These are phyloP conservation scores for Pyrgus malvae DNA, from an alignment of 2,888 invertebrate species.

Conservation along the genomic window DNA sequence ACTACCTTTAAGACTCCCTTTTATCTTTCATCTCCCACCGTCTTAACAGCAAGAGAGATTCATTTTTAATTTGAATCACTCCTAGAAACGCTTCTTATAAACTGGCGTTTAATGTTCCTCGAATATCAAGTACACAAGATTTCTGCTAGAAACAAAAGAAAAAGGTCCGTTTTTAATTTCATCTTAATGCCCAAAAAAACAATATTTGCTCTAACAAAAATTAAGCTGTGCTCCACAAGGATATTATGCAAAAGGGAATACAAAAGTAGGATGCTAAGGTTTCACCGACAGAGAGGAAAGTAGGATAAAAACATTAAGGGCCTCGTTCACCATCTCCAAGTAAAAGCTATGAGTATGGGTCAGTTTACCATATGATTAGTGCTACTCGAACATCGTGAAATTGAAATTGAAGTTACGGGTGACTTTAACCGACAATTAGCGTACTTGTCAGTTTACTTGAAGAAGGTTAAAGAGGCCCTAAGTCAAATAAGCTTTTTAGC, in stretches of 20 bases:
- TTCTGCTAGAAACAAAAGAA: slow-evolving; percentile 32
- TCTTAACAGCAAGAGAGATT: slow-evolving; percentile 5
- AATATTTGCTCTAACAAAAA: slow-evolving; percentile 50
- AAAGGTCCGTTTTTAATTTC: slow-evolving; percentile 34
- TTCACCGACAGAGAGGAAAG: no score
- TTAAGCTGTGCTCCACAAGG: slow-evolving; percentile 46
- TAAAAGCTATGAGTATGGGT: no score
- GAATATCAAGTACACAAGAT: slow-evolving; percentile 37
- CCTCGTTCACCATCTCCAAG: no score
- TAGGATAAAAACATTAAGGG: no score
- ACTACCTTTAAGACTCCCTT: slow-evolving; percentile 1
- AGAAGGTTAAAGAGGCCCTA: no score
- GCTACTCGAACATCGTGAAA: no score
- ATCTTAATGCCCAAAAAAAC: slow-evolving; percentile 34
- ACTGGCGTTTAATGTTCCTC: slow-evolving; percentile 29
- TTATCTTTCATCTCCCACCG: not conserved
- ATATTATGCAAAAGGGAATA: slow-evolving; percentile 50
- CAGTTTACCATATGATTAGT: no score
- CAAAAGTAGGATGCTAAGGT: slow-evolving; percentile 33
- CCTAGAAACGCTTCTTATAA: not conserved
- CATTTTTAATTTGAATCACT: slow-evolving; percentile 19
- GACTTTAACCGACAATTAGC: no score
- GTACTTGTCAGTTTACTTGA: no score
- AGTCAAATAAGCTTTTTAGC: no score
- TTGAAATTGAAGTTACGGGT: no score